Percentiles rank a stretch among this genome's conserved stretches.
Conservation (phyloP, 1,140 invertebrate genomes). For the Nephotettix cincticeps region DNA sequence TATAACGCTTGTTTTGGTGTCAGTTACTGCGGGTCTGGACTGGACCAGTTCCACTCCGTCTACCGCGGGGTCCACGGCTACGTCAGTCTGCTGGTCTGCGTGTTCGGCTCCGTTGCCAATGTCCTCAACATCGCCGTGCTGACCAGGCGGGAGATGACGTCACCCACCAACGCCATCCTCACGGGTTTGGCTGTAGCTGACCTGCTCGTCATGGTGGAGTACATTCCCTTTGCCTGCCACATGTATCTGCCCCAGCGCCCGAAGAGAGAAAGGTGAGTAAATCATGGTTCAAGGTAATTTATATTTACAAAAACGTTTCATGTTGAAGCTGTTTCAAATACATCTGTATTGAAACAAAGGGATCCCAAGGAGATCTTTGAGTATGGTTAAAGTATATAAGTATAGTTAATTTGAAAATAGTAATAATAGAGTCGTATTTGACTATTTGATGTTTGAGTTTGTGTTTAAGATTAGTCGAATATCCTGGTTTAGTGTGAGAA, state of each 20-base stretch:
- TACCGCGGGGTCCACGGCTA: constrained; percentile 65
- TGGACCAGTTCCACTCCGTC: constrained; percentile 48
- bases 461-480: no score
- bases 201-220: constrained; percentile 89
- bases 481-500: no score
- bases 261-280: constrained; percentile 46
- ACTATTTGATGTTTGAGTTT: no score
- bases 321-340: no score
- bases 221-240: constrained; percentile 86
- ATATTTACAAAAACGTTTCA: no score
- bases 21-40: constrained; percentile 48
- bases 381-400: no score
- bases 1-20: no score
- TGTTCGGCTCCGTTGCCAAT: constrained; percentile 91
- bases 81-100: constrained; percentile 75
- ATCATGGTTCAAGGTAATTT: no score
- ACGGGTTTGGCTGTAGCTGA: constrained; percentile 91
- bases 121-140: constrained; percentile 93
- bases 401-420: no score
- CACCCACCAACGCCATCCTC: constrained; percentile 87
- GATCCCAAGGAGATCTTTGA: no score
- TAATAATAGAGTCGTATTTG: no score
- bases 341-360: no score
- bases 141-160: constrained; percentile 83
- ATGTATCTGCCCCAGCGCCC: constrained; percentile 61